Evolutionary conservation across 2,888 invertebrate genomes (phyloP).

Genomic region (Chrysina gloriosa): DNA sequence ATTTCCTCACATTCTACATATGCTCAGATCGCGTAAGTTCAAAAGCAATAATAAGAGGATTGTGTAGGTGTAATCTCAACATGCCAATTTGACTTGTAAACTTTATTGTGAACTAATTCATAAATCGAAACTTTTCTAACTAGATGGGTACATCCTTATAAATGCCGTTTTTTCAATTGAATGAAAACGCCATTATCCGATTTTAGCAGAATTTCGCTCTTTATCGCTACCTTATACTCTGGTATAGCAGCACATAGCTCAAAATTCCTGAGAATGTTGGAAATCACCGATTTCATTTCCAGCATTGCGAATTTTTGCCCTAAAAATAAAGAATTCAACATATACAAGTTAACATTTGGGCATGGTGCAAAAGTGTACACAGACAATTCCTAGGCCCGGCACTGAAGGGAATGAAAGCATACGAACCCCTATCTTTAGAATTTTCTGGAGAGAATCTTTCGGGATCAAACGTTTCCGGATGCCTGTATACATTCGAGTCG

Average conservation of each 20-base stretch:
- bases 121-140: too few relatives aligned
- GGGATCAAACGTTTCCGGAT: constrained; percentile 66
- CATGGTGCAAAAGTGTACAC: constrained; percentile 51
- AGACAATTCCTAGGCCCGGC: constrained; percentile 61
- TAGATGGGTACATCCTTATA: too few relatives aligned
- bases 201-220: constrained; percentile 66
- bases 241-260: constrained; percentile 46
- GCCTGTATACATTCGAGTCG: constrained; percentile 66
- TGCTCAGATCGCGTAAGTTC: too few relatives aligned
- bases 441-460: constrained; percentile 60
- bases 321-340: too few relatives aligned
- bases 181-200: constrained; percentile 66
- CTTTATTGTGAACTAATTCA: too few relatives aligned
- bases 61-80: too few relatives aligned
- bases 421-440: constrained; percentile 54
- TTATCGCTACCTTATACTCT: constrained; percentile 63
- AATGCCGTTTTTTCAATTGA: constrained; percentile 50
- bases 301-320: constrained; percentile 39
- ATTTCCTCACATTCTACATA: too few relatives aligned
- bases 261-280: constrained; percentile 25
- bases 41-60: too few relatives aligned
- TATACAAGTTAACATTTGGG: too few relatives aligned
- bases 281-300: constrained; percentile 30
- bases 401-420: constrained; percentile 59
- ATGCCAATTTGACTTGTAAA: too few relatives aligned